Percentiles rank a stretch among this genome's conserved stretches.
Conservation (phyloP, 2,888 invertebrate genomes). For the Cancer borealis region DNA sequence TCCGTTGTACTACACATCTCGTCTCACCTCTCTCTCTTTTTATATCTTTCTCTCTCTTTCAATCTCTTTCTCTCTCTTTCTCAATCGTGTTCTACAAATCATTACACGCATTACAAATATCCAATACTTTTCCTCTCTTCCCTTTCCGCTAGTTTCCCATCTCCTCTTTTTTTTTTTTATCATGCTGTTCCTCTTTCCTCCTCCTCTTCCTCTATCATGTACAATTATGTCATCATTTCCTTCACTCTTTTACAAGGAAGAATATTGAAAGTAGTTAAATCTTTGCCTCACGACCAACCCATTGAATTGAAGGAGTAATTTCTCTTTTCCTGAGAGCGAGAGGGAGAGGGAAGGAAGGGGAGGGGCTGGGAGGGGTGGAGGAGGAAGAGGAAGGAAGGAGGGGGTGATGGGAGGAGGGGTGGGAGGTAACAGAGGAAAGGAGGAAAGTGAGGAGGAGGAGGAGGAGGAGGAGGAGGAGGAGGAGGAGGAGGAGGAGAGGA, state of each 20-base stretch:
- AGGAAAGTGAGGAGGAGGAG: neutral
- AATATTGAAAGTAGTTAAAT: neutral
- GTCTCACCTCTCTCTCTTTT: neutral
- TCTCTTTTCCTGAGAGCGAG: conserved; percentile 59
- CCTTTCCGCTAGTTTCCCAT: neutral
- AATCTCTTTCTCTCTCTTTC: neutral
- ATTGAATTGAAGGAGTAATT: conserved; percentile 61
- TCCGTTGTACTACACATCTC: neutral
- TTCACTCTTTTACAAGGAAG: conserved; percentile 10
- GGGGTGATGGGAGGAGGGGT: conserved; percentile 42
- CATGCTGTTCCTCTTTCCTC: neutral
- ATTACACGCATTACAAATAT: neutral
- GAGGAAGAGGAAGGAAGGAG: neutral
- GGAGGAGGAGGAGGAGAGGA: neutral
- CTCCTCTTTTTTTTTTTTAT: neutral
- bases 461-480: conserved; percentile 38
- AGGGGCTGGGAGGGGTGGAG: neutral
- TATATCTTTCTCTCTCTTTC: neutral
- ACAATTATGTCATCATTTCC: conserved; percentile 31
- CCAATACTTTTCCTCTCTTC: neutral
- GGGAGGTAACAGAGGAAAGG: neutral
- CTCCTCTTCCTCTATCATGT: neutral
- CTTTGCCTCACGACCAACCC: conserved; percentile 46
- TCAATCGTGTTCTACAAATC: neutral
- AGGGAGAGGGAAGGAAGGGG: conserved; percentile 10